These are phyloP conservation scores for Sebastolobus altivelis DNA, from an alignment of 2,797 vertebrate species.

Conservation along the genomic window DNA sequence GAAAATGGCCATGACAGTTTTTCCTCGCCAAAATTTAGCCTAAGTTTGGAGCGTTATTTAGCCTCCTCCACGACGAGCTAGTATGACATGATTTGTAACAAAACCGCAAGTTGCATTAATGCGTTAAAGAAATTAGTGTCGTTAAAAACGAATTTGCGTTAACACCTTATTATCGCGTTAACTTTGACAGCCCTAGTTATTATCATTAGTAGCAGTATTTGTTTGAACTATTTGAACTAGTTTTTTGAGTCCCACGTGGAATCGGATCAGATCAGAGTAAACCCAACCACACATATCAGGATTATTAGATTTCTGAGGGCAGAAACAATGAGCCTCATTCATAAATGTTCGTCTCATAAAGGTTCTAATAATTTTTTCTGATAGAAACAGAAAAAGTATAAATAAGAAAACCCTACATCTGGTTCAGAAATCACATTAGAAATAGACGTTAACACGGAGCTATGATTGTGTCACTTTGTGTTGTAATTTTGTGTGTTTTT, in stretches of 20 bases:
- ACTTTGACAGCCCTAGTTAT: no score
- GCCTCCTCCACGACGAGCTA: no score
- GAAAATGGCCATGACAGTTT: fast-evolving
- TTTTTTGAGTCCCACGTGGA: neutral
- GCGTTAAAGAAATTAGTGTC: no score
- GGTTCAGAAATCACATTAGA: neutral
- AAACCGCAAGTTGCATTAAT: no score
- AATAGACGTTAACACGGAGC: neutral
- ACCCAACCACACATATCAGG: neutral
- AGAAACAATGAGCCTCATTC: neutral
- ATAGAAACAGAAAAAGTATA: neutral
- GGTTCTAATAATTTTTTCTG: neutral
- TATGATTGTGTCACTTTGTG: neutral
- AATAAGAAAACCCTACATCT: neutral
- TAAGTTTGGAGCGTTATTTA: no score
- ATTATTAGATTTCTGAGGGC: neutral
- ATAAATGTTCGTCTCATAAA: neutral
- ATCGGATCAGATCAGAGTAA: neutral
- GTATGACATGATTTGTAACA: no score
- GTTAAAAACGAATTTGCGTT: no score
- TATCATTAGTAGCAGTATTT: neutral
- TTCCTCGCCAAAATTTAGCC: no score
- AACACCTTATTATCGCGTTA: no score
- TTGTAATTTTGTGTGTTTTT: no score
- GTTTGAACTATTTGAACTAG: neutral